phyloP scores from a whole-genome alignment of 2,797 vertebrate species.

The Catharus ustulatus region DNA sequence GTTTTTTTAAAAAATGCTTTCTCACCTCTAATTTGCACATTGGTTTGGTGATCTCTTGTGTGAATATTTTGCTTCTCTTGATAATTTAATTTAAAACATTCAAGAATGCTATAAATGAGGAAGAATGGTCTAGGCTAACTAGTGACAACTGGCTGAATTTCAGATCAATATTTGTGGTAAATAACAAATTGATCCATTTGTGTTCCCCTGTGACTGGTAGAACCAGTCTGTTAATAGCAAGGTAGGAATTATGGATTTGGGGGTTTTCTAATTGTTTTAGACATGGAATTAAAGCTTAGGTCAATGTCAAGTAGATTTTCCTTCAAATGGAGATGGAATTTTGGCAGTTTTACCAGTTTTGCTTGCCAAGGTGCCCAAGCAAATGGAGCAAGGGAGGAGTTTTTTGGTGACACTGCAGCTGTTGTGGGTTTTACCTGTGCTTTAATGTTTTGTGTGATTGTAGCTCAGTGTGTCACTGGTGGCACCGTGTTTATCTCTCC shows the following conservation, averaged over 20 bases:
- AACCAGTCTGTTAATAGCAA: neutral
- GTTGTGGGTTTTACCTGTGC: neutral
- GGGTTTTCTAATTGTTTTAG: neutral
- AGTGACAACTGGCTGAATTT: neutral
- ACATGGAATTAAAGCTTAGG: neutral
- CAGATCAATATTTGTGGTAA: neutral
- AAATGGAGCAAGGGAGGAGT: neutral
- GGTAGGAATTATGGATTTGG: neutral
- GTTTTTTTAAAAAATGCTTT: neutral
- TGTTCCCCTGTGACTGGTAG: neutral
- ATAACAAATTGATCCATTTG: neutral
- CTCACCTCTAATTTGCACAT: neutral
- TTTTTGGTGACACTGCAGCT: neutral
- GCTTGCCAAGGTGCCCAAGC: neutral
- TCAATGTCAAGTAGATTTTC: neutral
- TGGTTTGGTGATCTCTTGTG: neutral
- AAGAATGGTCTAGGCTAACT: neutral
- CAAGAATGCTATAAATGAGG: neutral
- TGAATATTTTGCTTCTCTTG: neutral
- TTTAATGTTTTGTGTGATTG: neutral
- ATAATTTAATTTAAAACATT: neutral
- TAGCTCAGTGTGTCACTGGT: neutral
- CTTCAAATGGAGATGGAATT: neutral
- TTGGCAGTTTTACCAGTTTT: neutral
- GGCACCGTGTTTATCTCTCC: fast-evolving